These are phyloP conservation scores for Acrocephalus kingi DNA, from an alignment of 2,113 vertebrate genomes.

Conservation along the genomic window DNA sequence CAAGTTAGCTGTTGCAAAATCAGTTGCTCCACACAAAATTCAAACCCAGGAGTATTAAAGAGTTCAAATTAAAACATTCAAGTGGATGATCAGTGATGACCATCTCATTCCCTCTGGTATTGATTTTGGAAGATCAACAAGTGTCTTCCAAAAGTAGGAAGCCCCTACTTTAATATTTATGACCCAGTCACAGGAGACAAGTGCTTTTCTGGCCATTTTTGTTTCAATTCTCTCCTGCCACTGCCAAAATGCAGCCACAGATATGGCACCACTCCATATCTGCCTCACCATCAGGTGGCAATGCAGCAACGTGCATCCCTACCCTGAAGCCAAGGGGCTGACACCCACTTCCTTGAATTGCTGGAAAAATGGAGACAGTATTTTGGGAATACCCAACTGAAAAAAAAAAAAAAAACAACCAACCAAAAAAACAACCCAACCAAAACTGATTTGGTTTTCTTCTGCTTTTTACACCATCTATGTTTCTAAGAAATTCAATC, in stretches of 20 bases:
- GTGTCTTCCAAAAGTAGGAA: background rate
- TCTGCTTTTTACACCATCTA: background rate
- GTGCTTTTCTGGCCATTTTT: background rate
- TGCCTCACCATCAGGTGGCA: slow-evolving; percentile 6
- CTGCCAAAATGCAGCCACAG: fast-evolving
- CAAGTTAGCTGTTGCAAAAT: background rate
- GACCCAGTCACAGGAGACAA: background rate
- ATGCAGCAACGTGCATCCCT: background rate
- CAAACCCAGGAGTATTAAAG: background rate
- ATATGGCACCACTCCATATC: background rate
- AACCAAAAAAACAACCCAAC: background rate
- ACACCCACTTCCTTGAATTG: background rate
- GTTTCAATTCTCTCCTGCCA: background rate
- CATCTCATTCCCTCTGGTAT: background rate
- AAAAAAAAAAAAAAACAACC: background rate
- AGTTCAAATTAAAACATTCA: background rate
- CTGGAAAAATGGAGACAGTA: background rate
- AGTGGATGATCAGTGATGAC: background rate
- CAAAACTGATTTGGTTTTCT: background rate
- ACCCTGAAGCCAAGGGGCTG: fast-evolving
- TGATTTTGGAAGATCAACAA: background rate
- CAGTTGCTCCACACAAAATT: background rate
- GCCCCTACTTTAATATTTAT: background rate
- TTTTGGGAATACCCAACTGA: background rate
- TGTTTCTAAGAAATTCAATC: background rate